These are phyloP conservation scores for Polydrusus pterygomalis DNA, from an alignment of 2,888 invertebrate species.

Conservation along the genomic window DNA sequence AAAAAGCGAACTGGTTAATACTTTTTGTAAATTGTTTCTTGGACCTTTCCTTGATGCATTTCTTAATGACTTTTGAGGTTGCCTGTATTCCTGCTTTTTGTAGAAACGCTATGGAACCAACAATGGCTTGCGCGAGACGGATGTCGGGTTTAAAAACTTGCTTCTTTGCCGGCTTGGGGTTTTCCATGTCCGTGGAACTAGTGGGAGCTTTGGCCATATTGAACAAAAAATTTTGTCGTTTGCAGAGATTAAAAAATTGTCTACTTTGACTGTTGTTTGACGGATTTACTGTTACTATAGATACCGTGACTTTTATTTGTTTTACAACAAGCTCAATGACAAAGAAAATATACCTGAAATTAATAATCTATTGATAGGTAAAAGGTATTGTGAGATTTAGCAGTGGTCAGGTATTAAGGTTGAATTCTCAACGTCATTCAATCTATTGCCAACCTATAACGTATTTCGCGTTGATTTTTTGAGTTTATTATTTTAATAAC, in stretches of 20 bases:
- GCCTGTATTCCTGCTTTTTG: conserved; percentile 57
- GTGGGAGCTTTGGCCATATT: conserved; percentile 25
- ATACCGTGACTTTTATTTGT: neutral
- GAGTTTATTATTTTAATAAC: too few species aligned
- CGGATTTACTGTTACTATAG: conserved; percentile 19
- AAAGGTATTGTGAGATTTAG: too few species aligned
- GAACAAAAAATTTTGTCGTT: conserved; percentile 20
- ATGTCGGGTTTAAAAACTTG: conserved; percentile 58
- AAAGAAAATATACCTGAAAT: too few species aligned
- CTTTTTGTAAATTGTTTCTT: conserved; percentile 48
- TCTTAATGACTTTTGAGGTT: conserved; percentile 56
- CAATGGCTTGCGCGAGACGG: conserved; percentile 56
- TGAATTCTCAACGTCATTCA: too few species aligned
- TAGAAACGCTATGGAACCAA: conserved; percentile 58
- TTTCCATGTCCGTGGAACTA: neutral
- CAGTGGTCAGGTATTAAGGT: too few species aligned
- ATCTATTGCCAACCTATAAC: too few species aligned
- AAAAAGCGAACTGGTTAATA: conserved; percentile 53
- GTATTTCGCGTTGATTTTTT: too few species aligned
- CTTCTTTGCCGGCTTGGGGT: conserved; percentile 8
- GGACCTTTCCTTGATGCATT: conserved; percentile 56
- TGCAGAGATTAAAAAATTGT: neutral
- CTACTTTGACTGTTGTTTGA: conserved; percentile 7
- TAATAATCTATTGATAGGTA: too few species aligned
- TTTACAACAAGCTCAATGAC: neutral